phyloP scores from a whole-genome alignment of 2,797 vertebrate genomes.

The Gallinago stenura region DNA sequence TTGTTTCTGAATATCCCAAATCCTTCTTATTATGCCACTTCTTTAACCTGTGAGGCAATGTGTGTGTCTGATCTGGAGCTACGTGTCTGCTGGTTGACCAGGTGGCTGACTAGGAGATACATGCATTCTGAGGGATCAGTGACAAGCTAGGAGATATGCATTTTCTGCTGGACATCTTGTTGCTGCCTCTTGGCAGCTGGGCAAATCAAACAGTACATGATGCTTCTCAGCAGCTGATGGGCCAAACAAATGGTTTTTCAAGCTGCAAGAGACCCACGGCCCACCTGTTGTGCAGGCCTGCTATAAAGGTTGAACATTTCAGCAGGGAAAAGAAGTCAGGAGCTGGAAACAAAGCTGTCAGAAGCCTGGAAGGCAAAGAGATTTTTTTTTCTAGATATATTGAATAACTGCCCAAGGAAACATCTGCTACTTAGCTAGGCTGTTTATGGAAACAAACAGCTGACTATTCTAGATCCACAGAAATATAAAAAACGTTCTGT shows the following conservation, averaged over 20 bases:
- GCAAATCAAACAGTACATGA: conserved; percentile 65
- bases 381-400: conserved; percentile 50
- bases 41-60: neutral
- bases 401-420: conserved; percentile 71
- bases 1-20: neutral
- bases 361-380: conserved; percentile 56
- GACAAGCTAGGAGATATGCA: conserved; percentile 10
- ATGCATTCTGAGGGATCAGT: conserved; percentile 1
- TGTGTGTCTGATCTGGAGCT: neutral
- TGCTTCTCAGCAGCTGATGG: conserved; percentile 71
- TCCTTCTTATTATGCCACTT: neutral
- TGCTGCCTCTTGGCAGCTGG: conserved; percentile 66
- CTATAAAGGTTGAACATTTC: conserved; percentile 67
- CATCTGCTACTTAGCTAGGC: conserved; percentile 64
- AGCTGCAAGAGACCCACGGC: conserved; percentile 51
- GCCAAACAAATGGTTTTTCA: conserved; percentile 69
- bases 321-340: conserved; percentile 64
- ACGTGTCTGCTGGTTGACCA: conserved; percentile 5
- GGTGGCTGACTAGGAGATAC: conserved; percentile 15
- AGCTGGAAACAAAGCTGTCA: conserved; percentile 69
- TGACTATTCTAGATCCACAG: conserved; percentile 44
- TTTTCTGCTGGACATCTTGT: conserved; percentile 68
- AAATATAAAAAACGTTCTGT: neutral
- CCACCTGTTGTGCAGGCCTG: conserved; percentile 65
- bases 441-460: conserved; percentile 67